Base-by-base conservation (phyloP, 2,888 invertebrate species). In the Leptinotarsa haldemani region DNA sequence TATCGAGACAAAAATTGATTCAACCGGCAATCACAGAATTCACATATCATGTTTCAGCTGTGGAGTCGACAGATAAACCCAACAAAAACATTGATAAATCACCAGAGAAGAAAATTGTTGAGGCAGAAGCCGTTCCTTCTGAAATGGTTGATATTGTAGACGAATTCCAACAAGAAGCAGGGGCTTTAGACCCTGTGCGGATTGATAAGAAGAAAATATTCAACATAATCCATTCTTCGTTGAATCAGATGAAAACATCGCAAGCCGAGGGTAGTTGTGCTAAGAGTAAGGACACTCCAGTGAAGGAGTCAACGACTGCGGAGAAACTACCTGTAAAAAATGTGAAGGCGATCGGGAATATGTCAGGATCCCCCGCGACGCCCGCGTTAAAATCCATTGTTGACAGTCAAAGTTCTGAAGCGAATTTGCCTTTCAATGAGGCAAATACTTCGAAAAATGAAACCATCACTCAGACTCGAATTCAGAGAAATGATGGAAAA, bases 141-240 rank as follows among this genome's bases (percentile, higher is more conserved):
- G 65, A 50, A 52, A 30, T 20, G n/a, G 53, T 65, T 65, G 46
- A 48, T 9, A 50, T 48, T 63, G 70, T 53, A n/a, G 74, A 74
- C 56, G 22, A 40, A 22, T 56, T 56, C 15, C 22, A 25, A 67
- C 1, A 25, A 48, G 77, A 70, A 71, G 73, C 30, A 48, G 74
- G 74, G 16, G 53, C 70, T 53, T 47, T 77, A 20, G 70, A 72
- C 48, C 56, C 71, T 47, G 69, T 71, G 47, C 69, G 74, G 50
- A 70, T 80, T 25, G 76, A 79, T 70, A 78, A 79, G 71, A 78
- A 81, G 71, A 81, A 80, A 22, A 83, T 84, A 52, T 79, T 82
- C 67, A 81, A 81, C 67, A 82, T 84, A 3, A 84, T 84, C 25
- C 84, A 84, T 76, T 83, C 83, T n/a, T 83, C 83, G 7, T 73